Percentiles rank a stretch among this genome's conserved stretches.
These are phyloP conservation scores for Eidolon dupreanum DNA, from an alignment of 2,797 vertebrate species.

Conservation along the genomic window DNA sequence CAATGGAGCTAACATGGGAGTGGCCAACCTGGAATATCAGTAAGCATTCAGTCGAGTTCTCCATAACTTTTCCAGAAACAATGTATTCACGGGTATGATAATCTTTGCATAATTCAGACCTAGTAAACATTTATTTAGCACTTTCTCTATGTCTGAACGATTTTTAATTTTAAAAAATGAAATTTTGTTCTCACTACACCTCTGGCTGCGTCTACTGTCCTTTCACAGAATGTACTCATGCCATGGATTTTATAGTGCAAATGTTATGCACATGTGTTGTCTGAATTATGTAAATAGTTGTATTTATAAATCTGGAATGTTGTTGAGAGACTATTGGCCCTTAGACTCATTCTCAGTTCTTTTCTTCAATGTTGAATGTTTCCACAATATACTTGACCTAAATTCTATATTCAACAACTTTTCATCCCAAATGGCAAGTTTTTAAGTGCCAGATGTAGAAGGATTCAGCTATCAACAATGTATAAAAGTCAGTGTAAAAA, in stretches of 20 bases:
- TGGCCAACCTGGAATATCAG: background rate
- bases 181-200: background rate
- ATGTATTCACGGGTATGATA: background rate
- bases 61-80: background rate
- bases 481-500: background rate
- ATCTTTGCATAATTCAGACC: background rate
- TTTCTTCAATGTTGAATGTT: background rate
- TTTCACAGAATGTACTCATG: background rate
- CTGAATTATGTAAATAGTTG: background rate
- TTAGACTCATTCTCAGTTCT: background rate
- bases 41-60: background rate
- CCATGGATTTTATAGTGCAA: background rate
- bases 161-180: background rate
- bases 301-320: background rate
- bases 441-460: slow-evolving; percentile 24
- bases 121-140: background rate
- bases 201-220: background rate
- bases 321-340: background rate
- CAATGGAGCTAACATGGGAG: background rate
- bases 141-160: background rate
- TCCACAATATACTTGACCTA: background rate
- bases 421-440: background rate
- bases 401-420: background rate
- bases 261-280: background rate
- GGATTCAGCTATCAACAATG: background rate